These are phyloP conservation scores for Tiliacea aurago DNA, from an alignment of 2,888 invertebrate genomes.

Conservation along the genomic window DNA sequence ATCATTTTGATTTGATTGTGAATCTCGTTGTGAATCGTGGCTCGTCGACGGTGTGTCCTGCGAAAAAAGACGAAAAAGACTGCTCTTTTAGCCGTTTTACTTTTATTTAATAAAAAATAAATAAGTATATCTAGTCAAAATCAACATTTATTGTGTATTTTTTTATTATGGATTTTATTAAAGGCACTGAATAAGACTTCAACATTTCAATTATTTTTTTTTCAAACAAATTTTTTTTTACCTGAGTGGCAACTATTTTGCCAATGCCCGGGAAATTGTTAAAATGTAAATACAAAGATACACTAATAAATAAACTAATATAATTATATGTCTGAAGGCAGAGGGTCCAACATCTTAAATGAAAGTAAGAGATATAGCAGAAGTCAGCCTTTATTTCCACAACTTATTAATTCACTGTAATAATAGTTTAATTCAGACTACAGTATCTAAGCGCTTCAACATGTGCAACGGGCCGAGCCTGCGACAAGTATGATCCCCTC, in stretches of 20 bases:
- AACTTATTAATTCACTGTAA: too few species aligned
- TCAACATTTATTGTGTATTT: slow-evolving; percentile 23
- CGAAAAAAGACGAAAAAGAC: slow-evolving; percentile 28
- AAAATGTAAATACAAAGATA: slow-evolving; percentile 34
- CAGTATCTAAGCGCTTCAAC: too few species aligned
- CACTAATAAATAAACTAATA: slow-evolving; percentile 10
- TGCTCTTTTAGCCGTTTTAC: slow-evolving; percentile 21
- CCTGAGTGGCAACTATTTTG: slow-evolving; percentile 23
- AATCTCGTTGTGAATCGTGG: slow-evolving; percentile 32
- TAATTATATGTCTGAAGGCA: too few species aligned
- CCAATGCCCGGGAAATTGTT: slow-evolving; percentile 31
- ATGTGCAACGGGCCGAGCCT: too few species aligned
- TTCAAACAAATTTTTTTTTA: too few species aligned
- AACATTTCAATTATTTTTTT: too few species aligned
- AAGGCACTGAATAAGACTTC: not conserved
- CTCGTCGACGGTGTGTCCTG: slow-evolving; percentile 32
- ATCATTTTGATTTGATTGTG: slow-evolving; percentile 47
- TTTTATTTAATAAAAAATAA: not conserved
- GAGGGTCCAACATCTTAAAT: too few species aligned
- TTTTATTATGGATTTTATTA: slow-evolving; percentile 38
- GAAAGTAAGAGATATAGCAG: too few species aligned
- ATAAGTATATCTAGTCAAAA: too few species aligned
- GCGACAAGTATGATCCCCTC: too few species aligned
- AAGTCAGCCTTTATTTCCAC: too few species aligned
- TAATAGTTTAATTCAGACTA: too few species aligned